Conservation (phyloP, 2,797 vertebrate genomes). For the Rhyacichthys aspro region DNA sequence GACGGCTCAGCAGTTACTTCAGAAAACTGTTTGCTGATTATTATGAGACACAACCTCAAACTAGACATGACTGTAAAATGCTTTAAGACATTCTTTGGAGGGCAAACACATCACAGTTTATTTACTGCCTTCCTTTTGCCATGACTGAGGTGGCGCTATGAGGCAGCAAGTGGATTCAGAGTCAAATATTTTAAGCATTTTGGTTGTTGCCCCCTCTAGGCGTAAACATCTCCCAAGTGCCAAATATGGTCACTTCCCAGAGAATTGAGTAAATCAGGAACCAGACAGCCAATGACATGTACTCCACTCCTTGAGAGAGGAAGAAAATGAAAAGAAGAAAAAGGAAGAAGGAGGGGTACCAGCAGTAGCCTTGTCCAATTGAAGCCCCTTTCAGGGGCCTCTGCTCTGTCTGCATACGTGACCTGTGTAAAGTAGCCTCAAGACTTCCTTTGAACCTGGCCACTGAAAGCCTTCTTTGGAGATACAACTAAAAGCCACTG, state of each 20-base stretch:
- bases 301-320: slow-evolving; percentile 34
- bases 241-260: slow-evolving; percentile 75
- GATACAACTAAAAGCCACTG: slow-evolving; percentile 14
- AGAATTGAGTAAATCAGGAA: slow-evolving; percentile 57
- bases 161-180: slow-evolving; percentile 46
- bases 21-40: slow-evolving; percentile 56
- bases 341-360: slow-evolving; percentile 38
- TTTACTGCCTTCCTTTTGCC: slow-evolving; percentile 31
- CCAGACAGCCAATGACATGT: slow-evolving; percentile 58
- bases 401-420: slow-evolving; percentile 64
- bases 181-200: slow-evolving; percentile 66
- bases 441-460: slow-evolving; percentile 57
- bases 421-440: slow-evolving; percentile 59
- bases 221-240: slow-evolving; percentile 56
- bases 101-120: slow-evolving; percentile 26
- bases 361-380: slow-evolving; percentile 53
- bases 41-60: slow-evolving; percentile 40
- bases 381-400: slow-evolving; percentile 59
- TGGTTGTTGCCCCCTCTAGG: slow-evolving; percentile 36
- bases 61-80: slow-evolving; percentile 18
- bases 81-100: slow-evolving; percentile 32
- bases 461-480: slow-evolving; percentile 35
- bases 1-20: slow-evolving; percentile 61
- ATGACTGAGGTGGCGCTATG: slow-evolving; percentile 37
- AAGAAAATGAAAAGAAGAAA: not conserved